phyloP scores from a whole-genome alignment of 2,888 invertebrate genomes.

The Nowickia ferox region DNA sequence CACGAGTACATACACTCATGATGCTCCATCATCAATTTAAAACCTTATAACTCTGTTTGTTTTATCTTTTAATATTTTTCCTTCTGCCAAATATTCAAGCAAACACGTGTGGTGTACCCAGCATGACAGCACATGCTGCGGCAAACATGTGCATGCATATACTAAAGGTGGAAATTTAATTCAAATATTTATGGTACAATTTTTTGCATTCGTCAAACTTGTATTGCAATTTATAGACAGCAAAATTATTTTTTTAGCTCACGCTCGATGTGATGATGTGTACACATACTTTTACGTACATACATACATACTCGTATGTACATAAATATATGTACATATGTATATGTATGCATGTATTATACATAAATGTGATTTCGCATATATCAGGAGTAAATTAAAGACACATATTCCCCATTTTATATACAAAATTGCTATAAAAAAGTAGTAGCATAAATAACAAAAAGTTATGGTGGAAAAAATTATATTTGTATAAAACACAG shows the following conservation, averaged over 20 bases:
- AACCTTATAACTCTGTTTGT: conserved; percentile 18
- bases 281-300: too few relatives aligned
- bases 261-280: not conserved
- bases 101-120: not conserved
- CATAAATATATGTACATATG: not conserved
- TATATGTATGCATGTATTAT: not conserved
- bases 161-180: conserved; percentile 16
- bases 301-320: not conserved
- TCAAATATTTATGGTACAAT: conserved; percentile 28
- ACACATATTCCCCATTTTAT: conserved; percentile 36
- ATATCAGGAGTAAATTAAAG: conserved; percentile 46
- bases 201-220: conserved; percentile 43
- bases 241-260: conserved; percentile 25
- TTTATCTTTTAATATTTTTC: conserved; percentile 54
- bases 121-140: conserved; percentile 10
- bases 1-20: conserved; percentile 20
- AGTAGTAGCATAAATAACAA: conserved; percentile 8
- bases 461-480: conserved; percentile 51
- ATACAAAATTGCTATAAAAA: not conserved
- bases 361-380: conserved; percentile 9
- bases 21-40: conserved; percentile 53
- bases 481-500: conserved; percentile 46
- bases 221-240: conserved; percentile 43
- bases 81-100: conserved; percentile 38
- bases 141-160: not conserved